A percentile compares a stretch with the other conserved stretches of the same genome.
Evolutionary conservation across 2,113 vertebrate genomes (phyloP).

Genomic region (Lepus europaeus): DNA sequence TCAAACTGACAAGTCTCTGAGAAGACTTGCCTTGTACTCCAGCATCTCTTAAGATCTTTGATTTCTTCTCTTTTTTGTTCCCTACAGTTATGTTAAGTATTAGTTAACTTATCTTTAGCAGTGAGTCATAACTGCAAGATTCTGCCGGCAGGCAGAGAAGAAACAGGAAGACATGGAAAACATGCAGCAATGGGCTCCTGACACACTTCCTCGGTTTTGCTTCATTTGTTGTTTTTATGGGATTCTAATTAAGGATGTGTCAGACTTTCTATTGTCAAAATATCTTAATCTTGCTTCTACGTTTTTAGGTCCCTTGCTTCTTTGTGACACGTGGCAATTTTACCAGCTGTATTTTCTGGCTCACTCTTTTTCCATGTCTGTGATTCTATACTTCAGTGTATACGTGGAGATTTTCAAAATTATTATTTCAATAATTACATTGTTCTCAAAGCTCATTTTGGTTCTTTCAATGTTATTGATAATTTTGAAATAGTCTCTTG

Average conservation of each 20-base stretch:
- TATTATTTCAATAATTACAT: background rate
- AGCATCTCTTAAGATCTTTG: background rate
- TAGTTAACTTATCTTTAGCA: background rate
- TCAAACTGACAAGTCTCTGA: background rate
- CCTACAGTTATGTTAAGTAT: background rate
- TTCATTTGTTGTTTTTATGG: background rate
- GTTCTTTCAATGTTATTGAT: background rate
- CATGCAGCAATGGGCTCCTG: background rate
- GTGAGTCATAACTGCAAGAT: too few species aligned
- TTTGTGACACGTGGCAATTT: background rate
- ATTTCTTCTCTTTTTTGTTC: background rate
- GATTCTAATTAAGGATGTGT: background rate
- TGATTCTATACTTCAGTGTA: background rate
- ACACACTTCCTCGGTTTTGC: background rate
- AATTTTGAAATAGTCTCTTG: background rate
- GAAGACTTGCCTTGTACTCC: background rate
- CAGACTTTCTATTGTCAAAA: background rate
- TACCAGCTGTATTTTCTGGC: background rate
- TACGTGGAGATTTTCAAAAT: fast-evolving
- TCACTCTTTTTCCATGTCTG: background rate
- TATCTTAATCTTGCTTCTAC: background rate
- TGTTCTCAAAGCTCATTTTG: slow-evolving; percentile 17
- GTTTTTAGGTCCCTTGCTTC: background rate
- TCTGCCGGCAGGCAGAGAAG: too few species aligned
- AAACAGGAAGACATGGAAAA: too few species aligned